These are phyloP conservation scores for Listrodromus nycthemerus DNA, from an alignment of 2,888 invertebrate genomes.

Conservation along the genomic window DNA sequence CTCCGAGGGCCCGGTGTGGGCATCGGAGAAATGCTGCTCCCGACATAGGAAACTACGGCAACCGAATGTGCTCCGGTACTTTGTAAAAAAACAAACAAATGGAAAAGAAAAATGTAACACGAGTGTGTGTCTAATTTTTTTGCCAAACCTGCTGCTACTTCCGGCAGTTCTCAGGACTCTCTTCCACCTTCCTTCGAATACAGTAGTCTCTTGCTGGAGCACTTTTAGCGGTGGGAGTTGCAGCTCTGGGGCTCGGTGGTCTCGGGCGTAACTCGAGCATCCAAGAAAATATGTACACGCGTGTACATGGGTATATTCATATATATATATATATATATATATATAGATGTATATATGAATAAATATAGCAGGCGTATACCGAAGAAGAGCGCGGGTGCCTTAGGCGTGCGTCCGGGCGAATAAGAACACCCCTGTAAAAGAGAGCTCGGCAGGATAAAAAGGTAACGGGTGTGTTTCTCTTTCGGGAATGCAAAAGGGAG, in stretches of 20 bases:
- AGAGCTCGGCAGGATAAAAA: constrained; percentile 52
- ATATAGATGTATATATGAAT: background rate
- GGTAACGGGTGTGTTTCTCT: constrained; percentile 45
- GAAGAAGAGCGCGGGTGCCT: constrained; percentile 27
- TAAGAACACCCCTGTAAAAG: constrained; percentile 36
- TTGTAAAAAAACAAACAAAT: constrained; percentile 12
- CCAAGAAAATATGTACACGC: constrained; percentile 21
- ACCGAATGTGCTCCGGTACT: constrained; percentile 8
- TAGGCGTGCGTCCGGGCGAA: constrained; percentile 42
- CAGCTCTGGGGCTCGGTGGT: constrained; percentile 7
- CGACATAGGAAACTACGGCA: background rate
- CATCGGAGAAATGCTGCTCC: background rate
- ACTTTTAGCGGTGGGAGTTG: constrained; percentile 34
- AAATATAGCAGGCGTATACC: background rate
- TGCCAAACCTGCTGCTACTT: background rate
- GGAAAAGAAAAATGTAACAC: background rate
- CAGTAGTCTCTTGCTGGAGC: constrained; percentile 1
- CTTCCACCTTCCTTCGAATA: background rate
- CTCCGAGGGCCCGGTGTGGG: constrained; percentile 19
- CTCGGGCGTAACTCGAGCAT: constrained; percentile 37
- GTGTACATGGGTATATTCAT: background rate
- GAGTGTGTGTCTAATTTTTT: constrained; percentile 13
- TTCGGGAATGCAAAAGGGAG: constrained; percentile 9
- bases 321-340: constrained; percentile 6
- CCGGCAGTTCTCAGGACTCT: background rate